These are phyloP conservation scores for Syritta pipiens DNA, from an alignment of 2,888 invertebrate genomes.

Conservation along the genomic window DNA sequence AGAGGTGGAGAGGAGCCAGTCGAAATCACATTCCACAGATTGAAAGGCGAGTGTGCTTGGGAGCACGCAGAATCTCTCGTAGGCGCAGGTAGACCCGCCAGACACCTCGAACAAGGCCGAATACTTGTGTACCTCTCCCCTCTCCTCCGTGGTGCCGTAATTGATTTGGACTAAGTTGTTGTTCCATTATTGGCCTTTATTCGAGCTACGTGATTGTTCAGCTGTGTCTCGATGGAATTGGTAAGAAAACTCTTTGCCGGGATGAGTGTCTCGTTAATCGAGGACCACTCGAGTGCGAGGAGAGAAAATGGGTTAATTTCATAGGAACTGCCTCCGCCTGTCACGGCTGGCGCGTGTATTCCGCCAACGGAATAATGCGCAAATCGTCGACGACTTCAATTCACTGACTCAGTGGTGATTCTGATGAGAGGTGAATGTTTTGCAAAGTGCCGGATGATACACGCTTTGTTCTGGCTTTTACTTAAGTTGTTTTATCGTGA, in stretches of 20 bases:
- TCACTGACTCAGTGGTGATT: slow-evolving; percentile 12
- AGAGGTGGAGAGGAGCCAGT: neutral
- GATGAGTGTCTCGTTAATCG: slow-evolving; percentile 4
- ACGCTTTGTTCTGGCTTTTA: neutral
- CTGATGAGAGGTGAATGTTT: neutral
- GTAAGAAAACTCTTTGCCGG: slow-evolving; percentile 17
- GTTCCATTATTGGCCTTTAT: slow-evolving; percentile 38
- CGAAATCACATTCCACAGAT: slow-evolving; percentile 18
- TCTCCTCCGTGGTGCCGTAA: neutral
- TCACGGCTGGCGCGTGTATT: neutral
- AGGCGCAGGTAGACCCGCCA: slow-evolving; percentile 1
- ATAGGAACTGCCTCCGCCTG: slow-evolving; percentile 14
- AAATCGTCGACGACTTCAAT: too few species aligned
- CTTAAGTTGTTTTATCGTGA: neutral
- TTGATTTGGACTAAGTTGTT: slow-evolving; percentile 37
- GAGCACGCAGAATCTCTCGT: slow-evolving; percentile 14
- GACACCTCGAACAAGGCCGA: slow-evolving; percentile 55
- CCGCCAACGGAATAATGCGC: slow-evolving; percentile 7
- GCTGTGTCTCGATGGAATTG: slow-evolving; percentile 30
- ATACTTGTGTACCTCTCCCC: slow-evolving; percentile 10
- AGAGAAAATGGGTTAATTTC: slow-evolving; percentile 41
- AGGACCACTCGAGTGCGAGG: slow-evolving; percentile 15
- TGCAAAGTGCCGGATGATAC: neutral
- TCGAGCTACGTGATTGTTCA: slow-evolving; percentile 26
- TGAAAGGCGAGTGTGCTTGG: slow-evolving; percentile 25